Evolutionary conservation across 2,797 vertebrate species (phyloP).

Genomic region (Tachyglossus aculeatus): DNA sequence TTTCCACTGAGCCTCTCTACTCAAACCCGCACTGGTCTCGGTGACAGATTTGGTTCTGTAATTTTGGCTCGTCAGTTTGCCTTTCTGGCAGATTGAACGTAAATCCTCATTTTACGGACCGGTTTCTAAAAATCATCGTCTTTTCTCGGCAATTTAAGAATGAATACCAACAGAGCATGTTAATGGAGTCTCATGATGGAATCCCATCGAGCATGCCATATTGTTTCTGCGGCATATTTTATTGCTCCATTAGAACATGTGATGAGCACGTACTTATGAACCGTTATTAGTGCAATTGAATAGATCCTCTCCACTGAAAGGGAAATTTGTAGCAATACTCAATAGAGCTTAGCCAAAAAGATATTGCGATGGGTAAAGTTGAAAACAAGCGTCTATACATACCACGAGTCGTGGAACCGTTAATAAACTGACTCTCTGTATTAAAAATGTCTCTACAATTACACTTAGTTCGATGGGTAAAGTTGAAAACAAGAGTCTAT

Average conservation of each 20-base stretch:
- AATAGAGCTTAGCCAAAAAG: slow-evolving; percentile 23
- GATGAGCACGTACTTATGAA: slow-evolving; percentile 39
- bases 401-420: no score
- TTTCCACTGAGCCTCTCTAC: no score
- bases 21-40: no score
- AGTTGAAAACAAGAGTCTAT: no score
- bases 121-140: neutral
- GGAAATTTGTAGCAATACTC: slow-evolving; percentile 7
- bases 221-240: slow-evolving; percentile 53
- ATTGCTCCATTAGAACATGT: slow-evolving; percentile 37
- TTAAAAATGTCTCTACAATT: neutral
- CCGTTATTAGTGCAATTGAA: slow-evolving; percentile 14
- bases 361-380: slow-evolving; percentile 23
- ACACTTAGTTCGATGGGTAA: no score
- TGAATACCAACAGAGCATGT: slow-evolving; percentile 26
- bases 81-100: slow-evolving; percentile 4
- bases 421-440: no score
- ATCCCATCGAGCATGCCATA: slow-evolving; percentile 33
- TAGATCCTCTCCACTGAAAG: slow-evolving; percentile 11
- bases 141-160: slow-evolving; percentile 27
- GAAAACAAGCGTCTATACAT: no score
- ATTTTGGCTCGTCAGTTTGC: neutral
- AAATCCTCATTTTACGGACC: neutral
- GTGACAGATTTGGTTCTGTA: neutral
- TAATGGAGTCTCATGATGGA: slow-evolving; percentile 30